Percentiles rank a stretch among this genome's conserved stretches.
Evolutionary conservation across 2,797 vertebrate genomes (phyloP).

Genomic region (Notoglanidium macrostoma): DNA sequence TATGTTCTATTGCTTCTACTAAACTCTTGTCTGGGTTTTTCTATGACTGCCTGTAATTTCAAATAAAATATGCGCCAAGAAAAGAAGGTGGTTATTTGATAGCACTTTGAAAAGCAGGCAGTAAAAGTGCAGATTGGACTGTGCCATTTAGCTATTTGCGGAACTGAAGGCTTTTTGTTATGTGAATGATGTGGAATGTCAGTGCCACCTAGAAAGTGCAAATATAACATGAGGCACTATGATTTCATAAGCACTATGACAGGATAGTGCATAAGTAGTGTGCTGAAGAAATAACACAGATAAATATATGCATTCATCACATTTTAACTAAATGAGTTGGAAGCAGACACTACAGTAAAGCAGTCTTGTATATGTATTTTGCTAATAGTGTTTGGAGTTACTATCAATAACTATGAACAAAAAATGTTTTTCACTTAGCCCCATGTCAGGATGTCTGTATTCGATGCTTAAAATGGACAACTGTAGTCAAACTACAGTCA

Average conservation of each 20-base stretch:
- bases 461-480: slow-evolving; percentile 9
- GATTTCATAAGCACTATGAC: slow-evolving; percentile 9
- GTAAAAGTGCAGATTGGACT: slow-evolving; percentile 69
- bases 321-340: slow-evolving; percentile 5
- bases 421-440: not conserved
- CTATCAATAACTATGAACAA: not conserved
- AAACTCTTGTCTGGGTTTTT: slow-evolving; percentile 63
- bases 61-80: slow-evolving; percentile 60
- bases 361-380: not conserved
- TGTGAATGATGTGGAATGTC: slow-evolving; percentile 58
- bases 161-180: slow-evolving; percentile 72
- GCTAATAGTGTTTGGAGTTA: not conserved
- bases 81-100: slow-evolving; percentile 71
- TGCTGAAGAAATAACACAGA: not conserved
- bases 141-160: slow-evolving; percentile 67
- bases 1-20: slow-evolving; percentile 49
- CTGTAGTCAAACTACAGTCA: slow-evolving; percentile 7
- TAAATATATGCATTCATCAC: not conserved
- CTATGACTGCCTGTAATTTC: slow-evolving; percentile 48
- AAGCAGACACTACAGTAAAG: not conserved
- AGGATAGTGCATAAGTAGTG: not conserved
- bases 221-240: slow-evolving; percentile 22
- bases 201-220: slow-evolving; percentile 65
- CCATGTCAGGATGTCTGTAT: slow-evolving; percentile 6
- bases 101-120: slow-evolving; percentile 65